These are phyloP conservation scores for Erebia palarica DNA, from an alignment of 2,888 invertebrate genomes.

Conservation along the genomic window DNA sequence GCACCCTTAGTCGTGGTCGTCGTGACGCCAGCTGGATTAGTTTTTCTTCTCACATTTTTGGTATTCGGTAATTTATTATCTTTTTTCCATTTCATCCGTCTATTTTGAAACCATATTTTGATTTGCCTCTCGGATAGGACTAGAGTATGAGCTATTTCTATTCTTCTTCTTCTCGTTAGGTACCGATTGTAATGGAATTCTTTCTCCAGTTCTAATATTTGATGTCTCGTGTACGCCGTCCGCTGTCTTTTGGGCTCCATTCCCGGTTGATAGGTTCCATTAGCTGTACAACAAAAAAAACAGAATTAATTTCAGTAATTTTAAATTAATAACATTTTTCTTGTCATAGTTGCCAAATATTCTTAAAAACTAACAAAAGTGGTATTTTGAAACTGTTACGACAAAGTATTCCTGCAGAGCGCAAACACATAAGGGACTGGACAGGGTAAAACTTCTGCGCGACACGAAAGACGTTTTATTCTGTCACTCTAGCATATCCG, in stretches of 20 bases:
- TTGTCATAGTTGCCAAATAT: no score
- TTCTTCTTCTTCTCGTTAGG: conserved; percentile 95
- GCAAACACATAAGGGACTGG: no score
- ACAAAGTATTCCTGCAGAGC: no score
- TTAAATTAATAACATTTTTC: not conserved
- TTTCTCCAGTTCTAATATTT: conserved; percentile 98
- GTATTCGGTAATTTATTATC: conserved; percentile 95
- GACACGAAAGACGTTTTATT: no score
- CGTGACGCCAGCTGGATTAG: conserved; percentile 87
- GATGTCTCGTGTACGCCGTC: conserved; percentile 98
- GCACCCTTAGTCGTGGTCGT: conserved; percentile 81
- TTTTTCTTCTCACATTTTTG: conserved; percentile 88
- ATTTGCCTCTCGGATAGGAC: conserved; percentile 95
- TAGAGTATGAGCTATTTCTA: conserved; percentile 98
- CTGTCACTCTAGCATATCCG: no score
- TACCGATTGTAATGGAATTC: conserved; percentile 99
- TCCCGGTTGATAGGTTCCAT: conserved; percentile 93
- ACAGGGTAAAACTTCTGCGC: no score
- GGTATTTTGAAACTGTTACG: no score
- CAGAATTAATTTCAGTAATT: conserved; percentile 24
- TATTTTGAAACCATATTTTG: conserved; percentile 94
- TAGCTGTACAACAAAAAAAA: conserved; percentile 85
- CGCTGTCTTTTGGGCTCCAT: conserved; percentile 98
- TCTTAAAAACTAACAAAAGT: no score
- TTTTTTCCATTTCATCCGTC: conserved; percentile 90